Percentiles rank a stretch among this genome's conserved stretches.
Evolutionary conservation across 2,888 invertebrate genomes (phyloP).

Genomic region (Hirtodrosophila duncani): DNA sequence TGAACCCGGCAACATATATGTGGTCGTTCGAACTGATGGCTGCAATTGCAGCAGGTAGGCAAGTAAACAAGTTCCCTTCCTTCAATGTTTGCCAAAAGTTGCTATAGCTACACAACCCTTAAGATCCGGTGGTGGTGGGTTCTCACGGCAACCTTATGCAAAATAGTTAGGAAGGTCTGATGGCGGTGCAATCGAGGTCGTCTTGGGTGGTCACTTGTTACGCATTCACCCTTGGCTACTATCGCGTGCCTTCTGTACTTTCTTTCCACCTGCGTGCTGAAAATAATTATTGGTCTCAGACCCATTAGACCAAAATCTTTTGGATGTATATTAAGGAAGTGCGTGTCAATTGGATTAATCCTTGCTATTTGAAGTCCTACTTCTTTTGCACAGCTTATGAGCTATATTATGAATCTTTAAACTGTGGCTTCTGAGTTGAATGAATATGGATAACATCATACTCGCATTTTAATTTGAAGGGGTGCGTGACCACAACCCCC

Average conservation of each 20-base stretch:
- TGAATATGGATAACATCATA: no score
- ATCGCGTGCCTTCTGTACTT: constrained; percentile 28
- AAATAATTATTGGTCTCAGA: constrained; percentile 58
- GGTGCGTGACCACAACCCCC: no score
- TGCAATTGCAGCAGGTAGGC: constrained; percentile 51
- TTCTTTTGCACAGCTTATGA: no score
- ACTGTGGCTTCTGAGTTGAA: no score
- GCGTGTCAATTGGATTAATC: no score
- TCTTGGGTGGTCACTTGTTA: constrained; percentile 50
- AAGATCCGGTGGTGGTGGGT: constrained; percentile 14
- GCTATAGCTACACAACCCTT: constrained; percentile 72
- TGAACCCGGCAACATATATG: constrained; percentile 35
- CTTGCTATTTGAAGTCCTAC: no score
- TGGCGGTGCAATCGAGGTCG: constrained; percentile 20
- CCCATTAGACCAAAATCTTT: no score
- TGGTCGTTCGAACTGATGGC: no score
- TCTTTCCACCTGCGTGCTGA: constrained; percentile 44
- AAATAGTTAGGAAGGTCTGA: constrained; percentile 25
- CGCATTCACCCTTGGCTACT: constrained; percentile 29
- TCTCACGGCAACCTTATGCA: constrained; percentile 45
- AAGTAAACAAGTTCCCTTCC: constrained; percentile 55
- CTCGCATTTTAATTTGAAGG: no score
- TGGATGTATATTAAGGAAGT: no score
- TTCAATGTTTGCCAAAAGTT: constrained; percentile 64
- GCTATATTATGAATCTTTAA: no score